Evolutionary conservation across 2,888 invertebrate genomes (phyloP).

Genomic region (Phorcus lineatus): DNA sequence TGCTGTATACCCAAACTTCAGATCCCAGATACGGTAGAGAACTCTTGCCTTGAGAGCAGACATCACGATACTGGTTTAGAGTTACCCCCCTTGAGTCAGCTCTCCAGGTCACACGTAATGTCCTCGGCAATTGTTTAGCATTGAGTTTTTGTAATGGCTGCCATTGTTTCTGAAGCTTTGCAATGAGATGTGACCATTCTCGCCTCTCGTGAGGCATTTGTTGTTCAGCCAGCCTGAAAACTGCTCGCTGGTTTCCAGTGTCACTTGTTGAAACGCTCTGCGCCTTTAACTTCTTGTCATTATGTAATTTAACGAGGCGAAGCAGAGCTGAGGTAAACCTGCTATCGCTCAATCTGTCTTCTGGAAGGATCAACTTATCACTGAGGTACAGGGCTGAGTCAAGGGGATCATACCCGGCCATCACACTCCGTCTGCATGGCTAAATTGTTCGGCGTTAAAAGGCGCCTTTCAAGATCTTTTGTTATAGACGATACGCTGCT

Average conservation of each 20-base stretch:
- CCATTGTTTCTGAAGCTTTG: not conserved
- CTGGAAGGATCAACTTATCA: not conserved
- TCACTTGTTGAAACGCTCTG: not conserved
- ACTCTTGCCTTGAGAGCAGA: no score
- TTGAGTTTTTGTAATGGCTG: not conserved
- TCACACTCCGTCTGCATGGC: not conserved
- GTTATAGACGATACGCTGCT: not conserved
- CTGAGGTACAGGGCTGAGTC: not conserved
- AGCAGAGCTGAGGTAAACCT: not conserved
- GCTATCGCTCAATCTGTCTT: slow-evolving; percentile 6
- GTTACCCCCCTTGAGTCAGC: no score
- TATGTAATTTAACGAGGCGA: slow-evolving; percentile 10
- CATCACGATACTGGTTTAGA: no score
- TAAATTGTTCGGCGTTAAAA: slow-evolving; percentile 18
- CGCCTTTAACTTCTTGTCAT: not conserved
- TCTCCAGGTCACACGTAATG: no score
- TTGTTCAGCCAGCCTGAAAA: not conserved
- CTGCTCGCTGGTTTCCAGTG: not conserved
- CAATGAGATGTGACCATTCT: not conserved
- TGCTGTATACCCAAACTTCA: no score
- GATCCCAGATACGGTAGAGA: no score
- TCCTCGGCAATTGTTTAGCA: no score
- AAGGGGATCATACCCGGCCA: not conserved
- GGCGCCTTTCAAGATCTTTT: slow-evolving; percentile 9
- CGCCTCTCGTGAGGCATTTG: not conserved